Percentiles rank a stretch among this genome's conserved stretches.
Evolutionary conservation across 2,888 invertebrate genomes (phyloP).

Genomic region (Drosophila histrio): DNA sequence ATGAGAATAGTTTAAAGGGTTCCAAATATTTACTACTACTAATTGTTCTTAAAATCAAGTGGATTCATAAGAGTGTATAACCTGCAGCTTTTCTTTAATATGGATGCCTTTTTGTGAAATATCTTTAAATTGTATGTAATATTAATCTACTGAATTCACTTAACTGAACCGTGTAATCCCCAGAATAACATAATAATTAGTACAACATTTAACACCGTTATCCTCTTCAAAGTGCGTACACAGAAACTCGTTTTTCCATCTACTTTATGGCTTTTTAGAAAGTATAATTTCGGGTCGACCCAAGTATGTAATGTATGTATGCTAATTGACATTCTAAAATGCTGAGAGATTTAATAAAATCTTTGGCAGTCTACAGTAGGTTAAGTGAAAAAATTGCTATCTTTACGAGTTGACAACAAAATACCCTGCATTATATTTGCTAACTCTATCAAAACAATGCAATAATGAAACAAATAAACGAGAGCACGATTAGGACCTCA

Average conservation of each 20-base stretch:
- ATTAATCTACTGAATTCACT: background rate
- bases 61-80: no score
- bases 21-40: no score
- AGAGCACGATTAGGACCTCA: background rate
- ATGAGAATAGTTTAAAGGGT: no score
- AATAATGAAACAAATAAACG: background rate
- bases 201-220: background rate
- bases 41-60: no score
- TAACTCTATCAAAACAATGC: no score
- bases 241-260: background rate
- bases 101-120: no score
- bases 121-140: no score
- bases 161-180: no score
- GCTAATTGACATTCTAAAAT: background rate
- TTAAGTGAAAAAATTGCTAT: background rate
- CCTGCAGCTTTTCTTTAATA: no score
- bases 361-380: background rate
- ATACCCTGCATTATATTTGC: no score
- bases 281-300: background rate
- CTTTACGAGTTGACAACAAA: background rate
- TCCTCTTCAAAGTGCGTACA: background rate
- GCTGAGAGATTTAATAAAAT: background rate
- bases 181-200: background rate
- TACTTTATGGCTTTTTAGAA: background rate
- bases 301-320: no score